Conservation (phyloP, 2,888 invertebrate genomes). For the Anagyrus pseudococci region DNA sequence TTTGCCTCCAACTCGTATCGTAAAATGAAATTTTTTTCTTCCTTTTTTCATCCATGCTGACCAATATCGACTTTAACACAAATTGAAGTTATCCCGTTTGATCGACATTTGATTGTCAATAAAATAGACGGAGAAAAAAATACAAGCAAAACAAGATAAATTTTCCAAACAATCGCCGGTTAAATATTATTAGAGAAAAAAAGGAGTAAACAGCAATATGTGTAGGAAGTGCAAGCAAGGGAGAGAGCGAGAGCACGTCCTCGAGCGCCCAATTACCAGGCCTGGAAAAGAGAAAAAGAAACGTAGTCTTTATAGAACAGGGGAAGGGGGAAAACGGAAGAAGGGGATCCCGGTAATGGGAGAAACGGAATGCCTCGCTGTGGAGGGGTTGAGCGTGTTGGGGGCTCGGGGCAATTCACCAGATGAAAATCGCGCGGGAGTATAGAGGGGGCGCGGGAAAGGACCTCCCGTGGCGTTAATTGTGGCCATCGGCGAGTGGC, state of each 20-base stretch:
- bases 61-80: background rate
- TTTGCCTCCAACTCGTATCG: too few species aligned
- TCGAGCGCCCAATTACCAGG: too few species aligned
- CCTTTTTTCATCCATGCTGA: background rate
- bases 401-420: background rate
- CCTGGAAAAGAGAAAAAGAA: background rate
- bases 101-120: background rate
- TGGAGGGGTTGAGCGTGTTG: background rate
- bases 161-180: background rate
- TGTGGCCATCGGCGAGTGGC: background rate
- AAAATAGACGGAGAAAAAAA: background rate
- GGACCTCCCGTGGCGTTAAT: constrained; percentile 17
- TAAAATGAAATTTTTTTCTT: too few species aligned
- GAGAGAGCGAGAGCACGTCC: background rate
- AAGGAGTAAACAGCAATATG: background rate
- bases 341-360: background rate
- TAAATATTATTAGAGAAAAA: background rate
- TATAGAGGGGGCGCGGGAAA: background rate
- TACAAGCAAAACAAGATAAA: background rate
- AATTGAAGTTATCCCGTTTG: background rate
- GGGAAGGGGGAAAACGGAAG: background rate
- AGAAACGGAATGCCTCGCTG: background rate
- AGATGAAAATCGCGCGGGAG: constrained; percentile 4
- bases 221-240: background rate
- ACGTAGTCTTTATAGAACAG: background rate